A percentile compares a stretch with the other conserved stretches of the same genome.
These are phyloP conservation scores for Xenopus laevis DNA, from an alignment of 2,113 vertebrate genomes.

Conservation along the genomic window DNA sequence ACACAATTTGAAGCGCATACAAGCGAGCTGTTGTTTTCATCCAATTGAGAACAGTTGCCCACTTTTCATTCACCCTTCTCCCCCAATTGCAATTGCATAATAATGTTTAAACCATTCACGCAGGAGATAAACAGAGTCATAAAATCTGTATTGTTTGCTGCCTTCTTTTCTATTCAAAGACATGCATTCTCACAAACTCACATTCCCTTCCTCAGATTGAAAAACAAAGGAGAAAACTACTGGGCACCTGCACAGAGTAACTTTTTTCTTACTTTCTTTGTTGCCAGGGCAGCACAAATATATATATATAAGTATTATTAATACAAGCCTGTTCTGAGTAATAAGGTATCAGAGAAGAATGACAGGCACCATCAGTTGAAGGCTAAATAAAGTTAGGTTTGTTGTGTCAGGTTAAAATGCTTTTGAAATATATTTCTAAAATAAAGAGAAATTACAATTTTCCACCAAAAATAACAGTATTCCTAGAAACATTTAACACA, in stretches of 20 bases:
- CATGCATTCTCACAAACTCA: slow-evolving; percentile 15
- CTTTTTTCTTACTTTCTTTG: neutral
- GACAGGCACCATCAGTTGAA: too few relatives aligned
- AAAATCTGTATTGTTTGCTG: slow-evolving; percentile 38
- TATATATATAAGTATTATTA: too few relatives aligned
- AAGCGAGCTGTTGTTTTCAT: slow-evolving; percentile 17
- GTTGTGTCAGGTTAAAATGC: too few relatives aligned
- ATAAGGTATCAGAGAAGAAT: too few relatives aligned
- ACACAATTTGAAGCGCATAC: slow-evolving; percentile 19
- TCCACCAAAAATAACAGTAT: too few relatives aligned
- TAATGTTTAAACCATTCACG: slow-evolving; percentile 37
- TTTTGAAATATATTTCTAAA: too few relatives aligned
- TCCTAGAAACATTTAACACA: too few relatives aligned
- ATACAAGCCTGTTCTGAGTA: too few relatives aligned
- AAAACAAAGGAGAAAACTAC: neutral
- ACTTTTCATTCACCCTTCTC: slow-evolving; percentile 11
- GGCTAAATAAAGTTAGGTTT: too few relatives aligned
- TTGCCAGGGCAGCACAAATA: neutral
- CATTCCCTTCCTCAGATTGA: neutral
- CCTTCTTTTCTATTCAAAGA: slow-evolving; percentile 22
- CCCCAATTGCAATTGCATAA: slow-evolving; percentile 38
- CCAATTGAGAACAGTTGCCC: neutral
- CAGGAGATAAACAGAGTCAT: slow-evolving; percentile 26
- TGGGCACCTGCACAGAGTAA: neutral
- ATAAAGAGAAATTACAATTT: neutral